Evolutionary conservation across 2,797 vertebrate genomes (phyloP).

Genomic region (Phoxinus dragarum): DNA sequence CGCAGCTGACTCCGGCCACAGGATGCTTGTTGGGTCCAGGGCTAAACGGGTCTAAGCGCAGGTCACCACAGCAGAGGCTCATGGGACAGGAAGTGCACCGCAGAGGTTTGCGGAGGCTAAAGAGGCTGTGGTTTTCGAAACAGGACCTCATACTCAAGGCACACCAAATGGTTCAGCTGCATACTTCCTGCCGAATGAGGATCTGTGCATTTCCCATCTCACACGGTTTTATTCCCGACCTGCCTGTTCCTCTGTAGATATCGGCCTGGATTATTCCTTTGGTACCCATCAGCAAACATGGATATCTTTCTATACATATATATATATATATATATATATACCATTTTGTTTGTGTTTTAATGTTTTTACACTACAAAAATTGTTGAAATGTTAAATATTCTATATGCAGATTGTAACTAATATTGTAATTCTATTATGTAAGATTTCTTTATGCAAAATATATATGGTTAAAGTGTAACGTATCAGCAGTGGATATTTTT

Average conservation of each 20-base stretch:
- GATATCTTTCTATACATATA: conserved; percentile 36
- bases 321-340: conserved; percentile 10
- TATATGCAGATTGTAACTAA: conserved; percentile 95
- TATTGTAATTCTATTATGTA: conserved; percentile 96
- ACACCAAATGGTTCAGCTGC: conserved; percentile 37
- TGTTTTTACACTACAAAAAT: conserved; percentile 91
- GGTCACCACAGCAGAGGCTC: background rate
- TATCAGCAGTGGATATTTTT: conserved; percentile 99
- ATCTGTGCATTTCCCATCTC: conserved; percentile 14
- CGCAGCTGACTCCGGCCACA: background rate
- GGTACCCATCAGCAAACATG: conserved; percentile 39
- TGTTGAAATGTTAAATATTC: conserved; percentile 88
- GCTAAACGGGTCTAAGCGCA: background rate
- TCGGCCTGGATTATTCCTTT: conserved; percentile 58
- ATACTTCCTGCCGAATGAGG: conserved; percentile 21
- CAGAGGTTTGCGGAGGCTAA: conserved; percentile 34
- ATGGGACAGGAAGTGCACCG: conserved; percentile 35
- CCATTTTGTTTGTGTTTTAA: conserved; percentile 83
- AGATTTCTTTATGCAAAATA: conserved; percentile 93
- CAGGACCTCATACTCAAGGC: conserved; percentile 38
- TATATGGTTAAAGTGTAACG: conserved; percentile 97
- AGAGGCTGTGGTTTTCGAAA: conserved; percentile 37
- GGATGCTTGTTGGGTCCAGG: background rate
- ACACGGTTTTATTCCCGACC: background rate
- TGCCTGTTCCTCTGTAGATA: conserved; percentile 75